Evolutionary conservation across 2,888 invertebrate species (phyloP), one percentile per base, ranked within the genome.

Genomic region (Petrolisthes cinctipes): DNA sequence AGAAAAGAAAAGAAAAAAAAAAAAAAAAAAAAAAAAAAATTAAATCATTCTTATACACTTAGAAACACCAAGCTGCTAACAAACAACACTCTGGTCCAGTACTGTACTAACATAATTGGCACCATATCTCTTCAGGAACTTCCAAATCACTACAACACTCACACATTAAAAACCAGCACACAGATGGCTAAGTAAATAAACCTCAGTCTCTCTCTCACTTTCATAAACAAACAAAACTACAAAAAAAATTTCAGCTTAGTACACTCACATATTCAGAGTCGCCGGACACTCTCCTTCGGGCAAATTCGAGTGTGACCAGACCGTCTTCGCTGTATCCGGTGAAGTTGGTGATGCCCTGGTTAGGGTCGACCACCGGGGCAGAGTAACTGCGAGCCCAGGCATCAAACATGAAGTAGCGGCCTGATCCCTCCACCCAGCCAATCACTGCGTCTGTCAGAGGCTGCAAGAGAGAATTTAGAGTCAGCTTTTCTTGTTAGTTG

Each of bases 361-460:
- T 94, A 0, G 89, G 85, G 89, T 93, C 93, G 37, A 92, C 89
- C 6, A 91, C 89, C 5, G 92, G 92, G 56, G 92, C 90, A 5
- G 95, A 95, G 93, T 97, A 97, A 0, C 97, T 97, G 86, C 94
- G 94, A 88, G 97, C 95, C 96, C 96, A 97, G 0, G 96, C 96
- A 92, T 98, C 97, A 96, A 97, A 96, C 51, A 97, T 93, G 93
- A 97, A 97, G 0, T 96, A 95, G 0, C 96, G 94, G 17, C 89
- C 85, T 14, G 73, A 57, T 7, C 94, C 94, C 92, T 97, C 97
- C 54, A 97, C 96, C 97, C 97, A 97, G 1, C 97, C 98, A 37
- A 98, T 94, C 51, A 98, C 95, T 0, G 97, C 96, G 92, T 98
- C 98, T 0, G 97, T 96, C 93, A 97, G 96, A 0, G 96, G 95